Conservation (phyloP, 2,888 invertebrate genomes). For the Oscheius onirici region DNA sequence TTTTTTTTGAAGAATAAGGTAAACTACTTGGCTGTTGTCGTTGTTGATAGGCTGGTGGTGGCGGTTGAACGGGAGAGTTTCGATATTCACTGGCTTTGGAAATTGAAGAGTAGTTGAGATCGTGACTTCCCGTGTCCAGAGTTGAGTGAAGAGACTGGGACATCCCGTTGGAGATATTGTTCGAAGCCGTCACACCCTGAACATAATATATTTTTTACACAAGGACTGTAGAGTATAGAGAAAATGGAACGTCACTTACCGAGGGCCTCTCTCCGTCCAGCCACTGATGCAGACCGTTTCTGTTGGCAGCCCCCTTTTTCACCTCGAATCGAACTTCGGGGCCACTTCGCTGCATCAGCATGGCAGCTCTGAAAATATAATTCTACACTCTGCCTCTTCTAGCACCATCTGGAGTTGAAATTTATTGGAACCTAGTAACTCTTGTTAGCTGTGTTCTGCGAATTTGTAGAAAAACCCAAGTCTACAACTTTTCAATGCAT, state of each 20-base stretch:
- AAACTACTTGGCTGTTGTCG: slow-evolving; percentile 34
- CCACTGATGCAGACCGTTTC: slow-evolving; percentile 92
- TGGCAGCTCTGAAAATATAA: slow-evolving; percentile 82
- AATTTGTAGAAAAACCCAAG: too few relatives aligned
- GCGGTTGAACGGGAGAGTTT: slow-evolving; percentile 17
- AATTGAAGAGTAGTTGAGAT: slow-evolving; percentile 14
- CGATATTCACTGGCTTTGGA: slow-evolving; percentile 27
- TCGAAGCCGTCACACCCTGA: background rate
- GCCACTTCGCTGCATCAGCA: slow-evolving; percentile 91
- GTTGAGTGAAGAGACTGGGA: slow-evolving; percentile 22
- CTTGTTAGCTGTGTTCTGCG: too few relatives aligned
- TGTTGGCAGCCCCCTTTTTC: slow-evolving; percentile 95
- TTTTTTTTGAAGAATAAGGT: background rate
- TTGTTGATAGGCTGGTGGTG: slow-evolving; percentile 44
- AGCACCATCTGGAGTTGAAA: too few relatives aligned
- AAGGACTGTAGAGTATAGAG: too few relatives aligned
- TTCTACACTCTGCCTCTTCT: too few relatives aligned
- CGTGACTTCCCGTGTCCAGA: slow-evolving; percentile 2
- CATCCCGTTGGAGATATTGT: slow-evolving; percentile 9
- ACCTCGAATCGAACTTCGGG: slow-evolving; percentile 92
- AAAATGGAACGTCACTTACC: slow-evolving; percentile 14
- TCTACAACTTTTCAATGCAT: too few relatives aligned
- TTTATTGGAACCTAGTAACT: too few relatives aligned
- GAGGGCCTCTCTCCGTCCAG: slow-evolving; percentile 87
- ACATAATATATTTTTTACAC: too few relatives aligned